Evolutionary conservation across 2,888 invertebrate genomes (phyloP), one percentile per base, ranked within the genome.

Genomic region (Lasioglossum vierecki): DNA sequence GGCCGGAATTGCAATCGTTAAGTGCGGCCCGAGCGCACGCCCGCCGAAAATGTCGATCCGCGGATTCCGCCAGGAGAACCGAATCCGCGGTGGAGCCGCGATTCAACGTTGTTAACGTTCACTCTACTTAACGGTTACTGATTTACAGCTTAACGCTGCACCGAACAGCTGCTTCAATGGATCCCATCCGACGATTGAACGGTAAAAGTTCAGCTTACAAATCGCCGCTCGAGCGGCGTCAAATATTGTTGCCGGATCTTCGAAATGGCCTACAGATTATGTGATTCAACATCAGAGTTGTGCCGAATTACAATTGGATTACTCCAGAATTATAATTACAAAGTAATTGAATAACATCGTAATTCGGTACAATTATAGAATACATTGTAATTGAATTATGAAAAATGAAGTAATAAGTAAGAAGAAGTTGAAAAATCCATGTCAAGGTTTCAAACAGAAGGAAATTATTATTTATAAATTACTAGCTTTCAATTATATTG

Each of bases 1-100:
- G 30, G 30, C n/a, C 35, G 70, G 76, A 77, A 80, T 84, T 70
- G 49, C 74, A 63, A 85, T 80, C 68, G 57, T 44, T 49, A 49
- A 72, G 30, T 57, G 22, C 26, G 35, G 78, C 9, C 9, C 26
- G 76, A 41, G n/a, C n/a, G 39, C 6, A 75, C 15, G 60, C 26
- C 18, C 44, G 41, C 5, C 15, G 70, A 70, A 63, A 71, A 83
- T 83, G 76, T 73, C 57, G 26, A 22, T 18, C 22, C 46, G 26
- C n/a, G 49, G 22, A 68, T 39, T 68, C 68, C 39, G 39, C 39
- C 68, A 4, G 41, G 46, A 22, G 63, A 60, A 60, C 46, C 9
- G 60, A 75, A 71, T 80, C 35, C 44, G 46, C n/a, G 22, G 73
- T 5, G 30, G 2, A 9, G 1, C 30, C 6, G 22, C 63, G 18